These are phyloP conservation scores for Orchestes rusci DNA, from an alignment of 2,888 invertebrate genomes.

Conservation along the genomic window DNA sequence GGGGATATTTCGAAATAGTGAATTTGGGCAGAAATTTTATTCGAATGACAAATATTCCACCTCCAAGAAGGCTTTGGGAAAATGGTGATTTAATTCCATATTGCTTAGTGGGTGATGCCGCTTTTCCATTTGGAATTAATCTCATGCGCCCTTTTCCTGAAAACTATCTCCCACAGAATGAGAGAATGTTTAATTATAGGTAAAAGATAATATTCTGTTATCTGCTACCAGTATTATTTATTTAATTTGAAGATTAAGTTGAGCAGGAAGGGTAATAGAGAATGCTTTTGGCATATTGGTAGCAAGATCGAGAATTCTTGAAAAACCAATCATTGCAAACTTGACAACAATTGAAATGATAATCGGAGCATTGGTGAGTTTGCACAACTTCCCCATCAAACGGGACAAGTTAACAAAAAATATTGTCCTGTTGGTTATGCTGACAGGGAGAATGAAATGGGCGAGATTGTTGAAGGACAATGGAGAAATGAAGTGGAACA, in stretches of 20 bases:
- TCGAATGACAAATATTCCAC: neutral
- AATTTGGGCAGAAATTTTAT: constrained; percentile 5
- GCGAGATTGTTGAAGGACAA: constrained; percentile 5
- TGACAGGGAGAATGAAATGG: constrained; percentile 7
- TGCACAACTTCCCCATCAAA: constrained; percentile 6
- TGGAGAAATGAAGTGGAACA: constrained; percentile 5
- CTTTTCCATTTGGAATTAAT: too few species aligned
- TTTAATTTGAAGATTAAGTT: neutral
- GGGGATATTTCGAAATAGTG: constrained; percentile 5
- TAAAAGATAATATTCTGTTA: neutral
- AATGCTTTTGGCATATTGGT: too few species aligned
- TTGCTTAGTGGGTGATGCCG: constrained; percentile 1
- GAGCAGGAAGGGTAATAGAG: too few species aligned
- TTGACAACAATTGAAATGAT: constrained; percentile 2
- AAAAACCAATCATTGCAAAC: constrained; percentile 1
- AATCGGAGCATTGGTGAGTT: constrained; percentile 2
- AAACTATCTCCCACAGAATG: too few species aligned
- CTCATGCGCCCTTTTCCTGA: constrained; percentile 4
- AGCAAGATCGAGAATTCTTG: neutral
- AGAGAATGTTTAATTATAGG: too few species aligned
- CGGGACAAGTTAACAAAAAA: neutral
- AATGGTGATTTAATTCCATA: neutral
- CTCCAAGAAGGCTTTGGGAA: neutral
- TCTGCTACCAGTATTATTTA: neutral
- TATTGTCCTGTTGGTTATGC: too few species aligned